Evolutionary conservation across 1,140 invertebrate species (phyloP).

Genomic region (Littorina saxatilis): DNA sequence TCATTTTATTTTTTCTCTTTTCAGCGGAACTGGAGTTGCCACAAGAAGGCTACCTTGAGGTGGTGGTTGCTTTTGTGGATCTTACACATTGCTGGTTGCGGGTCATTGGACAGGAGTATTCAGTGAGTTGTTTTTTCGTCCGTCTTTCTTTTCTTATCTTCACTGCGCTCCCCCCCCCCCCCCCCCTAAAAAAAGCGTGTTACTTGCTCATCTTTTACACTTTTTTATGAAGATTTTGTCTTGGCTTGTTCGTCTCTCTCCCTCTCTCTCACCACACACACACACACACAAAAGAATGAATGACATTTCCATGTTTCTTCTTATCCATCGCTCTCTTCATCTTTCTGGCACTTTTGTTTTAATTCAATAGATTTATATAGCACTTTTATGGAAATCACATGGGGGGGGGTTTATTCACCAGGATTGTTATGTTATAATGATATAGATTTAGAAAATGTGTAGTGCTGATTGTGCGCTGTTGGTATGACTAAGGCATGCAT

Average conservation of each 20-base stretch:
- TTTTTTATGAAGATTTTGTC: background rate
- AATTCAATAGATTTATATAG: too few species aligned
- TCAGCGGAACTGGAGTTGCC: slow-evolving; percentile 25
- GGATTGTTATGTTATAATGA: too few species aligned
- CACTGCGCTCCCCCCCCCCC: too few species aligned
- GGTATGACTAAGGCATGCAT: too few species aligned
- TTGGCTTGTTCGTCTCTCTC: background rate
- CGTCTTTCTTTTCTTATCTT: background rate
- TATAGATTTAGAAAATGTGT: too few species aligned
- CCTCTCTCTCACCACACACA: too few species aligned
- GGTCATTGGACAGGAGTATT: slow-evolving; percentile 51
- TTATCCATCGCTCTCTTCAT: background rate
- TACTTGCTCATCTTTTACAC: background rate
- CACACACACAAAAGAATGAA: background rate
- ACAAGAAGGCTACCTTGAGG: slow-evolving; percentile 45
- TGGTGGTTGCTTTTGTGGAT: slow-evolving; percentile 53
- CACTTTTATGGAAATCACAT: too few species aligned
- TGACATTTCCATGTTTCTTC: too few species aligned
- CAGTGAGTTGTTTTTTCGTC: slow-evolving; percentile 39
- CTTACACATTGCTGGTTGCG: slow-evolving; percentile 44
- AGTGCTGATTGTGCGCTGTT: too few species aligned
- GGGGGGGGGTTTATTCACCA: too few species aligned
- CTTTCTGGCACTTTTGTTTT: too few species aligned
- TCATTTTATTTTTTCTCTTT: background rate
- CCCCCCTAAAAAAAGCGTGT: background rate